Evolutionary conservation across 2,797 vertebrate genomes (phyloP), one percentile per base, ranked within the genome.

Genomic region (Cuculus canorus): DNA sequence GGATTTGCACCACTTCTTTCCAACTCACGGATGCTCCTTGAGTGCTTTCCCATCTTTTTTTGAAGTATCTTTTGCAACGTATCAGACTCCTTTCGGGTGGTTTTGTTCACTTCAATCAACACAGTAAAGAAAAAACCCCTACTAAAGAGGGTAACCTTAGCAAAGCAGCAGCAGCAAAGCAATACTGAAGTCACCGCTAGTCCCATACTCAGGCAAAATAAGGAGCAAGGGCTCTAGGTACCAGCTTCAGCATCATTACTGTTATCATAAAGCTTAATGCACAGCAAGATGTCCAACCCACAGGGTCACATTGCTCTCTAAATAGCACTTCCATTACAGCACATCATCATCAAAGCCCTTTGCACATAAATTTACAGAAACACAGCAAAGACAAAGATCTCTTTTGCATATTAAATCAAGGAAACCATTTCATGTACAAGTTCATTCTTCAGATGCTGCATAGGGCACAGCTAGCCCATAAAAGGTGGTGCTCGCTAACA

Each of bases 341-440:
- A 92, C 81, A 96, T 96, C 92, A 73, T 90, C 86, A 73, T 95
- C 94, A 94, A 96, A 96, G 95, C 95, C 96, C 95, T 96, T 95
- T 87, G 83, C 83, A 93, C 93, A 86, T 23, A 84, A 70, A 84
- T 82, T 52, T 50, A 94, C 86, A 66, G 48, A 48, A 85, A 88
- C 90, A 95, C 66, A 85, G 43, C 63, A 41, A 66, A 91, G 86
- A 89, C 75, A 45, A 81, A 64, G 35, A 85, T 11, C 39, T 77
- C 81, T 80, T 90, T 90, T 96, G 92, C 86, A 89, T 93, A 85
- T 80, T 70, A 60, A 88, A 79, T 77, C 70, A 90, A 80, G 81
- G 73, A 85, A 94, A 80, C 13, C 5, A 11, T 68, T 65, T 79
- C 64, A 73, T 39, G 60, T 48, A 33, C 79, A 63, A 23, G 35